Base-by-base conservation (phyloP, 2,797 vertebrate species). In the Pelobates cultripes region DNA sequence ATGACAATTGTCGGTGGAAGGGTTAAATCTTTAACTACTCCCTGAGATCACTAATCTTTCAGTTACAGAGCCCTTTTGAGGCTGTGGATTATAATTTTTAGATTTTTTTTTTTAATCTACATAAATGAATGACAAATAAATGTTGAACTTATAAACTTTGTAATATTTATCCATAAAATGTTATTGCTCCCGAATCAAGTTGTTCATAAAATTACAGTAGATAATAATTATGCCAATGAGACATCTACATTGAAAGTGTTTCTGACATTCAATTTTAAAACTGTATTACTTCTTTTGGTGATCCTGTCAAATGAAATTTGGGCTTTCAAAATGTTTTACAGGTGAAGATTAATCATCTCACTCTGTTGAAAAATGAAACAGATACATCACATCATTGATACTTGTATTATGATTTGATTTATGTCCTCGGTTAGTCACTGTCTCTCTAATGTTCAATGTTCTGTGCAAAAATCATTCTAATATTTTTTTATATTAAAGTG, bases 271-370 rank as follows among this genome's bases (percentile, higher is more conserved):
- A 78, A 78, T 78, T 74, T 82, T 69, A 57, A 66, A 44, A 55
- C 68, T 14, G 69, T 41, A 44, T 45, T 42, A 28, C 72, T 44
- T 43, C 70, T 68, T 74, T 71, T 74, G 70, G 6, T 45, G 53
- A 53, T 28, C 44, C 71, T 63, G 75, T 78, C 76, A 83, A 43
- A 77, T 60, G 3, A 43, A 73, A 43, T 28, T 68, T 45, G 51
- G 70, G 63, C 64, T 63, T 78, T 83, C 71, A 73, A 5, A 72
- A 73, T 78, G 10, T 83, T 57, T 73, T 78, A 43, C 81, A 83
- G 76, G 76, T 78, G 47, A 74, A 74, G 80, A 83, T 78, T 70
- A 83, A 83, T 83, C 63, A 83, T 83, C n/a, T 55, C 69, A 13
- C 17, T 40, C 43, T 83, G 63, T 64, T 70, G 75, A 83, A 63